phyloP scores from a whole-genome alignment of 92 coral and sea anemone genomes.

The Meandrina meandrites region DNA sequence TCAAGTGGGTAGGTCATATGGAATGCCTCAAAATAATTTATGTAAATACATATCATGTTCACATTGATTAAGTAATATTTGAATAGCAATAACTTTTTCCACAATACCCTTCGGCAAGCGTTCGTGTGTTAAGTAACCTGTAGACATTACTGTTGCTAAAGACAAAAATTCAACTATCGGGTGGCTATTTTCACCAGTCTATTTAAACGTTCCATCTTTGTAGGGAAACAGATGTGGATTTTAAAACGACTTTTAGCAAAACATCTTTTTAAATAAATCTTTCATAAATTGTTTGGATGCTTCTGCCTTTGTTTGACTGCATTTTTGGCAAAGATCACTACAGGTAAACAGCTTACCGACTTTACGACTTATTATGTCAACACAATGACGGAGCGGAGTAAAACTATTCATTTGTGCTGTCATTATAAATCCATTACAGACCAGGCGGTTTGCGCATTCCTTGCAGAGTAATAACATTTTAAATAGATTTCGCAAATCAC shows the following conservation, averaged over 20 bases:
- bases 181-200: not conserved
- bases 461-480: not conserved
- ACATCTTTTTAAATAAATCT: not conserved
- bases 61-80: not conserved
- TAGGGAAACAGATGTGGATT: not conserved
- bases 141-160: not conserved
- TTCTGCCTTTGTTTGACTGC: not conserved
- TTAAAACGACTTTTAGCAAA: not conserved
- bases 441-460: not conserved
- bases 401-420: not conserved
- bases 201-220: not conserved
- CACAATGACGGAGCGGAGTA: not conserved
- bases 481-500: not conserved
- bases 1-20: not conserved
- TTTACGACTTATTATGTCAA: not conserved
- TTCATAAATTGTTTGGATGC: not conserved
- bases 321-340: not conserved
- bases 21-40: not conserved
- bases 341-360: slow-evolving; percentile 14
- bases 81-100: not conserved
- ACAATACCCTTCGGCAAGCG: not conserved
- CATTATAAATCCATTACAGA: not conserved
- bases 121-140: not conserved
- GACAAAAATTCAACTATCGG: not conserved
- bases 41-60: not conserved